Evolutionary conservation across 2,888 invertebrate species (phyloP).

Genomic region (Lagria hirta): DNA sequence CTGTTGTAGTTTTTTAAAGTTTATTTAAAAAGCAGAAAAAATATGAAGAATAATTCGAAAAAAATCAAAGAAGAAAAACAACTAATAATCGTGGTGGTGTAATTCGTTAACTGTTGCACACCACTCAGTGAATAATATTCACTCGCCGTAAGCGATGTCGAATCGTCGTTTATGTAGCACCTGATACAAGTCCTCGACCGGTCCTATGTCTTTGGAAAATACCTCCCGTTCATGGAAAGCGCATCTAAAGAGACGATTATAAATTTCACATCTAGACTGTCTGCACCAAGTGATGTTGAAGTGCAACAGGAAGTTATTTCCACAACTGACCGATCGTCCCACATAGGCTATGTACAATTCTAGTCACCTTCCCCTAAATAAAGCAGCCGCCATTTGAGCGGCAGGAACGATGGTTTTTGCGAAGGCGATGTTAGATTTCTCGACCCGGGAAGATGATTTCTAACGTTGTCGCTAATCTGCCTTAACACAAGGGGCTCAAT

Average conservation of each 20-base stretch:
- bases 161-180: too few relatives aligned
- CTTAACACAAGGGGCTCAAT: conserved; percentile 61
- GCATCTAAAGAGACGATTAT: conserved; percentile 25
- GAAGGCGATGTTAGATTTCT: conserved; percentile 42
- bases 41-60: conserved; percentile 1
- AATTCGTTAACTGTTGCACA: conserved; percentile 10
- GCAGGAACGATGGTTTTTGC: conserved; percentile 29
- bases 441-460: conserved; percentile 48
- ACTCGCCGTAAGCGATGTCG: conserved; percentile 9
- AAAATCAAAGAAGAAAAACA: neutral
- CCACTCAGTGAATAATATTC: conserved; percentile 26
- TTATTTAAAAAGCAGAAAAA: conserved; percentile 33
- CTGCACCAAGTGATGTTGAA: conserved; percentile 3
- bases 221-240: conserved; percentile 28
- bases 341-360: conserved; percentile 43
- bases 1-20: conserved; percentile 38
- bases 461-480: conserved; percentile 55
- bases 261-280: conserved; percentile 16
- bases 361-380: conserved; percentile 39
- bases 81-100: conserved; percentile 8
- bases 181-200: conserved; percentile 29
- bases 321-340: conserved; percentile 39
- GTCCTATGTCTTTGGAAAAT: conserved; percentile 36
- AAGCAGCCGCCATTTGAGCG: conserved; percentile 31
- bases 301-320: conserved; percentile 33